Percentiles rank a stretch among this genome's conserved stretches.
These are phyloP conservation scores for Drosophila eohydei DNA, from an alignment of 2,888 invertebrate genomes.

Conservation along the genomic window DNA sequence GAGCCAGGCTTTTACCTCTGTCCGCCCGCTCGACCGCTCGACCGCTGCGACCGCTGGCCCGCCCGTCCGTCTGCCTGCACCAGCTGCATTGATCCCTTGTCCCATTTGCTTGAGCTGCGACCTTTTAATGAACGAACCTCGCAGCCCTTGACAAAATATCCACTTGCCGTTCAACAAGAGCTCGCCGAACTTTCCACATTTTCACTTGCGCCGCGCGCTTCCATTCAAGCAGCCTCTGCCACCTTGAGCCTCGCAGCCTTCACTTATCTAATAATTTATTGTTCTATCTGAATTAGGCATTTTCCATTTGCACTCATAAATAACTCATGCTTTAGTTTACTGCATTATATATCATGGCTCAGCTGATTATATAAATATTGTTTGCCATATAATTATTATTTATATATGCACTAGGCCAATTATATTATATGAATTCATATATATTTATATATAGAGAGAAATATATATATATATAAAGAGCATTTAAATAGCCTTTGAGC, in stretches of 20 bases:
- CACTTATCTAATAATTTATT: constrained; percentile 20
- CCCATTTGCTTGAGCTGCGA: constrained; percentile 23
- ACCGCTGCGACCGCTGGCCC: constrained; percentile 10
- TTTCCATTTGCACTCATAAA: too few species aligned
- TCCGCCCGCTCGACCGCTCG: constrained; percentile 25
- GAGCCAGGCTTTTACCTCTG: constrained; percentile 25
- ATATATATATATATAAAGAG: too few species aligned
- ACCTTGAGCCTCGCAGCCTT: not conserved
- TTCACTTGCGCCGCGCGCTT: constrained; percentile 14
- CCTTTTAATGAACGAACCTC: constrained; percentile 59
- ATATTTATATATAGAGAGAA: too few species aligned
- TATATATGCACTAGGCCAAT: too few species aligned
- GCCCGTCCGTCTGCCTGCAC: constrained; percentile 21
- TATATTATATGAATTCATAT: too few species aligned
- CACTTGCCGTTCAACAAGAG: constrained; percentile 41
- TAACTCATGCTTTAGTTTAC: too few species aligned
- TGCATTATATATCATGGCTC: too few species aligned
- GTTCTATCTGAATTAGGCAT: not conserved
- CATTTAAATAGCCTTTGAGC: too few species aligned
- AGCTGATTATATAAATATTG: too few species aligned
- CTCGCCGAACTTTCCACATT: constrained; percentile 26
- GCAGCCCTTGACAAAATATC: constrained; percentile 30
- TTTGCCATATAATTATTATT: too few species aligned
- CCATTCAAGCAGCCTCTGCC: constrained; percentile 29
- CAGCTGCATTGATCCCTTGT: constrained; percentile 61